Conservation (phyloP, 2,797 vertebrate species). For the Brotogeris chrysoptera region DNA sequence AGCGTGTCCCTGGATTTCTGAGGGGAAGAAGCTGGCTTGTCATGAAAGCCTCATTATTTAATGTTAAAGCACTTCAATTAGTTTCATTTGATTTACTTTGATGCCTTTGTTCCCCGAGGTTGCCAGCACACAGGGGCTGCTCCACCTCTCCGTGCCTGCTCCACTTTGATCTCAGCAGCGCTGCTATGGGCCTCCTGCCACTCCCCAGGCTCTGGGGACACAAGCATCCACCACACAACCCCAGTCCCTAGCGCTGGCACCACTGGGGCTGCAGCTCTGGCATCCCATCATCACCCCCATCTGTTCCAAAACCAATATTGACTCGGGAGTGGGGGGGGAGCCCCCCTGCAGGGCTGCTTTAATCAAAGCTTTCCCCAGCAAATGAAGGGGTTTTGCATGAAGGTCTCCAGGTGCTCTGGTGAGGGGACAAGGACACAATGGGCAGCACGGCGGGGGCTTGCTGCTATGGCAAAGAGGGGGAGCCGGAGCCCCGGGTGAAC, state of each 20-base stretch:
- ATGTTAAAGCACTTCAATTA: slow-evolving; percentile 33
- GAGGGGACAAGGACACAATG: slow-evolving; percentile 20
- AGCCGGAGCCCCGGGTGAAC: neutral
- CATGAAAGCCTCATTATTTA: slow-evolving; percentile 26
- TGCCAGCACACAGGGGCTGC: slow-evolving; percentile 19
- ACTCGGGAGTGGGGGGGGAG: neutral
- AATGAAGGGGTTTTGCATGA: slow-evolving; percentile 58
- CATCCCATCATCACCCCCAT: neutral
- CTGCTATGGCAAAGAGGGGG: slow-evolving; percentile 6
- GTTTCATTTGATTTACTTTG: slow-evolving; percentile 48
- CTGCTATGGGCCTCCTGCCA: slow-evolving; percentile 59
- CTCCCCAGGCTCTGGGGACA: neutral
- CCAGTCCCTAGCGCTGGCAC: neutral
- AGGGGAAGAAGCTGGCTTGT: slow-evolving; percentile 32
- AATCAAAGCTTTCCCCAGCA: slow-evolving; percentile 54
- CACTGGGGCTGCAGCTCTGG: neutral
- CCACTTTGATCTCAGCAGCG: slow-evolving; percentile 59
- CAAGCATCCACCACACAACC: neutral
- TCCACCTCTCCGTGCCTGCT: slow-evolving; percentile 9
- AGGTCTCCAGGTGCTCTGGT: slow-evolving; percentile 56
- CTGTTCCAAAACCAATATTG: slow-evolving; percentile 58
- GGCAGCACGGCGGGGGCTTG: neutral
- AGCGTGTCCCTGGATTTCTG: neutral
- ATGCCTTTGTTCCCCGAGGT: slow-evolving; percentile 51
- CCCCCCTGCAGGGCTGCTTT: slow-evolving; percentile 44